Evolutionary conservation across 2,888 invertebrate genomes (phyloP), one percentile per base, ranked within the genome.

Genomic region (Oligia strigilis): DNA sequence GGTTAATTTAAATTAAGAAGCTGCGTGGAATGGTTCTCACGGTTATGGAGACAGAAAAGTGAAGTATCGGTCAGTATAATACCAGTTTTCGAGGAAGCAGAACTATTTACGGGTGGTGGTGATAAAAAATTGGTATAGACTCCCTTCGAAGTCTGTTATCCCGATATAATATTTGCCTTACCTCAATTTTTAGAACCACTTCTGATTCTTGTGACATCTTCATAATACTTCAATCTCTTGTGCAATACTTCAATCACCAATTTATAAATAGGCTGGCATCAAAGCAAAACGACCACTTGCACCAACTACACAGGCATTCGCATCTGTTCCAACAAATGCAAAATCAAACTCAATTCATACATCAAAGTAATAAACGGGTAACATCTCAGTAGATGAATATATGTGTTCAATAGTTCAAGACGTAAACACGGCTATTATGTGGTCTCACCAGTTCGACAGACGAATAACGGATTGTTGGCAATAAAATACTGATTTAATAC

Each of bases 401-500:
- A 75, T 82, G 80, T 76, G 80, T 78, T 77, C 65, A 71, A 77
- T 72, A 86, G 82, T 58, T 36, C 75, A 87, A 88, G 87, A 89
- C 86, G 84, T 93, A 91, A 93, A 92, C 91, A 92, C 83, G 85
- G 81, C 87, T 87, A 90, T 93, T 92, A 91, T 89, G 92, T 87
- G 92, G 92, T 91, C 89, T 81, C 88, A 82, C 88, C 89, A 89
- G 90, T 89, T 91, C 89, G 87, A 90, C 91, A 88, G 91, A 90
- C 90, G 83, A 84, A 86, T 90, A 92, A 92, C 91, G 91, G 88
- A 92, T 92, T 85, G 92, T 89, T 81, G 75, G 92, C 90, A 88
- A 92, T 94, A 94, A 94, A 94, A 92, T 75, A 86, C 89, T 92
- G 93, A 93, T 94, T 94, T 93, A 93, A 89, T 86, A 91, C 89